Evolutionary conservation across 2,888 invertebrate genomes (phyloP), one percentile per base, ranked within the genome.

Genomic region (Slavum lentiscoides): DNA sequence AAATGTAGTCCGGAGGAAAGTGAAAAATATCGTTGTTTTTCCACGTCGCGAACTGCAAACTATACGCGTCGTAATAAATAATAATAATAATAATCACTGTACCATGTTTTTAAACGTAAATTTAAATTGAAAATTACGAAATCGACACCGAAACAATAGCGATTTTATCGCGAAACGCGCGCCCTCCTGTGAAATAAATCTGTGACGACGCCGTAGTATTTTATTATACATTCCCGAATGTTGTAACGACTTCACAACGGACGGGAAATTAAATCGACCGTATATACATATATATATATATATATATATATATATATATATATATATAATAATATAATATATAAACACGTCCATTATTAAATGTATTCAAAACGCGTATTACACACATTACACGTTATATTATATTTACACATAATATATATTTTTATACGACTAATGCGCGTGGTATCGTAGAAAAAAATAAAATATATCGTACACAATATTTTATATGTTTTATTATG

Each of bases 51-150:
- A 30, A 30, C 4, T 30, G 30, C 30, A 4, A n/a, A n/a, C n/a
- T n/a, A n/a, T n/a, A n/a, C n/a, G 1, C 30, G 30, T 30, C 30
- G 30, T 30, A 30, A 4, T 30, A 30, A 30, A 30, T 30, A 30
- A 30, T 30, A 30, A 30, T 30, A 30, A 30, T 30, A 30, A 30
- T 30, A 30, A 30, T 30, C 1, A 30, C 30, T 30, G 30, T 30
- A 30, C 30, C 2, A 4, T 66, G 17, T 17, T 23, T 59, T 43
- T 59, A 6, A 23, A 59, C 49, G 72, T 39, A n/a, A n/a, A 59
- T 73, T 73, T 23, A 43, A 73, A 73, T 73, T 73, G 61, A 43
- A 73, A 73, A 61, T 73, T 61, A 61, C 61, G 11, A 30, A 30
- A 30, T 30, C 30, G 30, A 30, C 30, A 4, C 30, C 2, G 4